Conservation (phyloP, 1,140 invertebrate species). For the Agraylea sexmaculata region DNA sequence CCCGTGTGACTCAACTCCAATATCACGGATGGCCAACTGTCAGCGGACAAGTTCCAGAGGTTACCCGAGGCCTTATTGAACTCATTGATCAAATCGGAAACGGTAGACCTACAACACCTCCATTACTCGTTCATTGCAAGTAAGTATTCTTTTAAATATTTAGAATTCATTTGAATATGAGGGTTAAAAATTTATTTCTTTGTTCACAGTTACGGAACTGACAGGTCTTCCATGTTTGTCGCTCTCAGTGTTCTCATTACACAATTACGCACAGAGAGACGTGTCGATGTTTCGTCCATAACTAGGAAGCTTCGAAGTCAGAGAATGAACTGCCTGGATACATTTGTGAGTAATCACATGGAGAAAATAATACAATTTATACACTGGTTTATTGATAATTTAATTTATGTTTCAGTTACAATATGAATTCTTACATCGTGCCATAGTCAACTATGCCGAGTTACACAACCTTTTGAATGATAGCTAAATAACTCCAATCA, state of each 20-base stretch:
- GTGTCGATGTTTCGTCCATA: conserved; percentile 76
- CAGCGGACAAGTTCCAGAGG: conserved; percentile 75
- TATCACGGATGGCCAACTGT: conserved; percentile 84
- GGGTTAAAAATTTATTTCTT: neutral
- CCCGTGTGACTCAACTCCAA: conserved; percentile 70
- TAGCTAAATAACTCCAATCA: conserved; percentile 31
- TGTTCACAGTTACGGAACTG: conserved; percentile 57
- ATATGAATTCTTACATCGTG: conserved; percentile 84
- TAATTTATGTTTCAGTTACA: conserved; percentile 56
- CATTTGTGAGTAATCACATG: conserved; percentile 53
- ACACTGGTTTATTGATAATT: neutral
- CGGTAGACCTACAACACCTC: conserved; percentile 25
- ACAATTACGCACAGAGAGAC: conserved; percentile 66
- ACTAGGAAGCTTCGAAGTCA: conserved; percentile 74
- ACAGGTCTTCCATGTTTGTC: conserved; percentile 80
- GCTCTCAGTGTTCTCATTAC: conserved; percentile 74
- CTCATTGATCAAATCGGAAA: conserved; percentile 59
- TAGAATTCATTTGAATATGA: neutral
- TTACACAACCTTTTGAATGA: conserved; percentile 54
- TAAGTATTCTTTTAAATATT: no score
- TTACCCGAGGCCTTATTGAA: conserved; percentile 71
- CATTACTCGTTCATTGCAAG: conserved; percentile 73
- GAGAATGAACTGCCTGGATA: conserved; percentile 68
- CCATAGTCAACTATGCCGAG: conserved; percentile 80
- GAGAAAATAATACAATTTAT: conserved; percentile 5